These are phyloP conservation scores for Epinotia bilunana DNA, from an alignment of 2,888 invertebrate genomes.

Conservation along the genomic window DNA sequence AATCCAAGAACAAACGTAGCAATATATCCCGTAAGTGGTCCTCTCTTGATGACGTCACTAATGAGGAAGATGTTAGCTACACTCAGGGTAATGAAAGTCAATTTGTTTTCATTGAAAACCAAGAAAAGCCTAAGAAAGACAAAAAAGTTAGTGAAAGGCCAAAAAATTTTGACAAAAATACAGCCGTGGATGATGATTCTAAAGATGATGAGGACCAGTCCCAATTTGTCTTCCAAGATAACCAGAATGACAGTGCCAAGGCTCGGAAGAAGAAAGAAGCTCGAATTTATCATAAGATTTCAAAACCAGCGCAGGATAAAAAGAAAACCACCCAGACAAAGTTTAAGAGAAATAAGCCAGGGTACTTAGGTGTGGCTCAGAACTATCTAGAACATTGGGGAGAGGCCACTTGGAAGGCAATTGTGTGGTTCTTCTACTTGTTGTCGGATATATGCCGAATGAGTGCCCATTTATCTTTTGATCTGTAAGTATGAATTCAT, in stretches of 20 bases:
- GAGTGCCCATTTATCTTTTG: conserved; percentile 88
- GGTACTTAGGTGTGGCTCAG: conserved; percentile 75
- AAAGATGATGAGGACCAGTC: conserved; percentile 70
- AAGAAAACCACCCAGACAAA: conserved; percentile 79
- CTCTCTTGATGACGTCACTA: conserved; percentile 82
- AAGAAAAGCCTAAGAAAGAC: conserved; percentile 77
- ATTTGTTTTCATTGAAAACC: conserved; percentile 78
- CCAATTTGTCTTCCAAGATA: conserved; percentile 71
- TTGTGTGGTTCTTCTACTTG: conserved; percentile 91
- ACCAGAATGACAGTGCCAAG: conserved; percentile 66
- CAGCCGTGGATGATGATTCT: conserved; percentile 63
- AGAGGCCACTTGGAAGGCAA: conserved; percentile 84
- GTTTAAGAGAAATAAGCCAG: conserved; percentile 71
- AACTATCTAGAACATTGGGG: conserved; percentile 83
- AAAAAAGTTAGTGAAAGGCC: conserved; percentile 67
- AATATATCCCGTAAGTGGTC: conserved; percentile 85
- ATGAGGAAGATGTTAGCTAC: conserved; percentile 69
- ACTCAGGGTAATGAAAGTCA: conserved; percentile 72
- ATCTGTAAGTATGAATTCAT: conserved; percentile 86
- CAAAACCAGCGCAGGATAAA: conserved; percentile 72
- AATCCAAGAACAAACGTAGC: conserved; percentile 75
- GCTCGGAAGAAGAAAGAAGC: conserved; percentile 80
- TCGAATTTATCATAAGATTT: conserved; percentile 68
- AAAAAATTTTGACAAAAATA: conserved; percentile 63
- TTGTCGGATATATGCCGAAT: conserved; percentile 92